Conservation (phyloP, 2,888 invertebrate species). For the Drosophila neutralis region DNA sequence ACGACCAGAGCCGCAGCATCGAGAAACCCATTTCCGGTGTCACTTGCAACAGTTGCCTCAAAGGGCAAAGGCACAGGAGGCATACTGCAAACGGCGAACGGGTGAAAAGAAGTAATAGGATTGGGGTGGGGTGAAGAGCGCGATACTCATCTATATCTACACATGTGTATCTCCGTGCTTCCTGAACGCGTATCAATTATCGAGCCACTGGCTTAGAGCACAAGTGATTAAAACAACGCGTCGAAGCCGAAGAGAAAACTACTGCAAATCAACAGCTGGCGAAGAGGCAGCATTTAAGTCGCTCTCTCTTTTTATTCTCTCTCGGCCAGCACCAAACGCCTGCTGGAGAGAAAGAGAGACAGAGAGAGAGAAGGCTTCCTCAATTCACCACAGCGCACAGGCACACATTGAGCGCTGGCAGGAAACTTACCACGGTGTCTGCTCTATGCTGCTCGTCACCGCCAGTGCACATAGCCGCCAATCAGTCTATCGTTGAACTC, state of each 20-base stretch:
- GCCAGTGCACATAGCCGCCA: conserved; percentile 33
- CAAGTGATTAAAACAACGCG: conserved; percentile 36
- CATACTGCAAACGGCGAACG: background rate
- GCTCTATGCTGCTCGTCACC: conserved; percentile 9
- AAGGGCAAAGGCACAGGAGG: conserved; percentile 9
- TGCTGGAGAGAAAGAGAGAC: background rate
- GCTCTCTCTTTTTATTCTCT: background rate
- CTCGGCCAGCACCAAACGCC: background rate
- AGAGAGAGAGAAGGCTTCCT: background rate
- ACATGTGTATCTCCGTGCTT: conserved; percentile 3
- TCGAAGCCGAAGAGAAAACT: conserved; percentile 14
- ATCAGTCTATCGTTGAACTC: conserved; percentile 74
- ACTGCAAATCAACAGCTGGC: conserved; percentile 51
- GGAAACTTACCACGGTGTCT: conserved; percentile 45
- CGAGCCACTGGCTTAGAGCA: conserved; percentile 19
- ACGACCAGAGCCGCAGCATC: conserved; percentile 22
- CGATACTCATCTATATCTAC: background rate
- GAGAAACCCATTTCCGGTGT: conserved; percentile 46
- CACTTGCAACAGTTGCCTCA: conserved; percentile 36
- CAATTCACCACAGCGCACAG: conserved; percentile 43
- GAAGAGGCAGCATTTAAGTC: conserved; percentile 38
- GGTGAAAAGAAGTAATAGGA: background rate
- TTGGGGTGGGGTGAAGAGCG: background rate
- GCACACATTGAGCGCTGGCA: background rate
- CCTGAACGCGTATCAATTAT: conserved; percentile 49